These are phyloP conservation scores for Paedocypris micromegethes DNA, from an alignment of 2,797 vertebrate genomes.

Conservation along the genomic window DNA sequence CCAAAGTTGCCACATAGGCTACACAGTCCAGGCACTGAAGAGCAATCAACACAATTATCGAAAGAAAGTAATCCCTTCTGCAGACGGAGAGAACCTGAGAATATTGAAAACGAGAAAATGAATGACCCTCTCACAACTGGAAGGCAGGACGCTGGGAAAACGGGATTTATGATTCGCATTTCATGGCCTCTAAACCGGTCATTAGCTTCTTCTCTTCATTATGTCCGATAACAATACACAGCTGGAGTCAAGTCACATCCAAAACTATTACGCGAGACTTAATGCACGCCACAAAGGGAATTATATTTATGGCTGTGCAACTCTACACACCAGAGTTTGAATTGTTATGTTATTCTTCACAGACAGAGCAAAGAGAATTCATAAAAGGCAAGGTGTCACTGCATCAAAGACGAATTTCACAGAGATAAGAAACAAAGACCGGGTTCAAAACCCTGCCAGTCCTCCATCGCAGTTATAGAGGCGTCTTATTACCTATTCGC, in stretches of 20 bases:
- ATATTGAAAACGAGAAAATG: conserved; percentile 51
- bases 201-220: conserved; percentile 60
- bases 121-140: conserved; percentile 65
- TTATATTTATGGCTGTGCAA: conserved; percentile 61
- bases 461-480: conserved; percentile 48
- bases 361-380: conserved; percentile 68
- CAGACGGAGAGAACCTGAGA: conserved; percentile 62
- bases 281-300: conserved; percentile 63
- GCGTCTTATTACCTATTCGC: conserved; percentile 52
- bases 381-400: conserved; percentile 63
- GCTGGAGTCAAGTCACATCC: conserved; percentile 55
- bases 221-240: conserved; percentile 63
- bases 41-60: too few species aligned
- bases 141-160: conserved; percentile 60
- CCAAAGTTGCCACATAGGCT: too few species aligned
- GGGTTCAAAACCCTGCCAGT: conserved; percentile 62
- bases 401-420: conserved; percentile 68
- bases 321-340: conserved; percentile 49
- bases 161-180: conserved; percentile 60
- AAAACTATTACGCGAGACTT: conserved; percentile 56
- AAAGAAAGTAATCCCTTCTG: neutral
- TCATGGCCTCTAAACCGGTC: conserved; percentile 57
- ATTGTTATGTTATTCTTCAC: conserved; percentile 53
- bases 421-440: conserved; percentile 64
- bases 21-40: too few species aligned